These are phyloP conservation scores for Cromileptes altivelis DNA, from an alignment of 2,113 vertebrate species.

Conservation along the genomic window DNA sequence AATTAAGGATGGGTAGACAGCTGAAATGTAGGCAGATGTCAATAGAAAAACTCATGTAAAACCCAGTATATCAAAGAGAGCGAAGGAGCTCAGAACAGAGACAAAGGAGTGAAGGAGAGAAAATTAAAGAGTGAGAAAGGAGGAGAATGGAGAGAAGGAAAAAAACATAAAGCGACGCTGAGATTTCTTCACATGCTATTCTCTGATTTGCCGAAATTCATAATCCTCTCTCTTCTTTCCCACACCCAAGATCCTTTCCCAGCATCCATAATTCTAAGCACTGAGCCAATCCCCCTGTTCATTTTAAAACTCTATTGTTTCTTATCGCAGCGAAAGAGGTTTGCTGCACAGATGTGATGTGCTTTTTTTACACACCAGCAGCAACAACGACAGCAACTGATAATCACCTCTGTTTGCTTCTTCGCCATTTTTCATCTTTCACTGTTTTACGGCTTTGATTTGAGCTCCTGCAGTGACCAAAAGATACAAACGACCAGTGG, in stretches of 20 bases:
- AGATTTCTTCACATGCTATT: conserved; percentile 65
- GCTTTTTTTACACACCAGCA: conserved; percentile 49
- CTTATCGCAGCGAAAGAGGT: conserved; percentile 50
- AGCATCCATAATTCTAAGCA: conserved; percentile 59
- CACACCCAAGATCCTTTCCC: conserved; percentile 61
- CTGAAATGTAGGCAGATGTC: conserved; percentile 50
- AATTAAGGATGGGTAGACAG: conserved; percentile 43
- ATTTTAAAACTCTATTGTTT: conserved; percentile 67
- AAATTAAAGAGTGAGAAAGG: conserved; percentile 55
- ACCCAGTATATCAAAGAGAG: conserved; percentile 49
- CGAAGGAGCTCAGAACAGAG: conserved; percentile 45
- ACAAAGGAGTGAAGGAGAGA: conserved; percentile 57
- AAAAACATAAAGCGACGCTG: conserved; percentile 39
- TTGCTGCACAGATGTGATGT: conserved; percentile 44
- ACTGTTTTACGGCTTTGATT: conserved; percentile 55
- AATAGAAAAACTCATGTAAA: conserved; percentile 33
- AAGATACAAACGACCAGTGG: conserved; percentile 24
- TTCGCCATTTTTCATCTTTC: conserved; percentile 40
- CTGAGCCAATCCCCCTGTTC: conserved; percentile 54
- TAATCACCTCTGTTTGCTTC: conserved; percentile 56
- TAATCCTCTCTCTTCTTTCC: conserved; percentile 64
- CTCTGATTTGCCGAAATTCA: conserved; percentile 71
- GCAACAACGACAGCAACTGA: conserved; percentile 35
- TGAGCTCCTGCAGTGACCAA: conserved; percentile 65
- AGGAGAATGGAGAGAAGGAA: conserved; percentile 35